Evolutionary conservation across 1,140 invertebrate genomes (phyloP).

Genomic region (Dolichoris vasculosae): DNA sequence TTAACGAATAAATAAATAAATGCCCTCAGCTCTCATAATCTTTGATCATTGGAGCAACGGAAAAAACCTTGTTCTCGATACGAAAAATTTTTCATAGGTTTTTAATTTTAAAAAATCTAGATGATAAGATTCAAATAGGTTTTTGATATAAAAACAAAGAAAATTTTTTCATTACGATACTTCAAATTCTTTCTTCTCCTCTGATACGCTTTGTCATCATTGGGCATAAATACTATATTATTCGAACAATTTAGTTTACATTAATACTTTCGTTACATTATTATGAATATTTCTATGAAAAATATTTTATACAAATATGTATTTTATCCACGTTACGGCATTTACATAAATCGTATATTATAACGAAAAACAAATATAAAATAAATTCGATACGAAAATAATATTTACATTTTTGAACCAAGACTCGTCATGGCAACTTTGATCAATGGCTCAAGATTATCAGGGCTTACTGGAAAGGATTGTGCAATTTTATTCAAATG

Average conservation of each 20-base stretch:
- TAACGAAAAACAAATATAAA: background rate
- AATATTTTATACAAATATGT: too few species aligned
- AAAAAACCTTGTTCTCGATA: conserved; percentile 52
- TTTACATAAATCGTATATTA: too few species aligned
- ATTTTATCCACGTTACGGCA: too few species aligned
- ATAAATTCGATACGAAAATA: background rate
- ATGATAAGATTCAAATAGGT: background rate
- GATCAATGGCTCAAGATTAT: conserved; percentile 92
- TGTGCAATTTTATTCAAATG: conserved; percentile 93
- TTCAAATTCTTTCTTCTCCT: background rate
- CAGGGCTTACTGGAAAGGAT: conserved; percentile 88
- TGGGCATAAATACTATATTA: conserved; percentile 14
- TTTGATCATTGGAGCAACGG: conserved; percentile 68
- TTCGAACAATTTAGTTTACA: background rate
- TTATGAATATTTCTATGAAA: background rate
- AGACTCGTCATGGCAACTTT: conserved; percentile 98
- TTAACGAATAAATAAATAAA: background rate
- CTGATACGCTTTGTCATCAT: conserved; percentile 45
- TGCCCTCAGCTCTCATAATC: conserved; percentile 73
- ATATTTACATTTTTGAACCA: conserved; percentile 95
- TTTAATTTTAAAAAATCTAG: background rate
- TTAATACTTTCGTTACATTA: background rate
- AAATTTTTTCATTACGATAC: background rate
- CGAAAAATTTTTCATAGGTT: conserved; percentile 18
- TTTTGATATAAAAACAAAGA: background rate